Conservation (phyloP, 2,797 vertebrate genomes). For the Rhinella marina region DNA sequence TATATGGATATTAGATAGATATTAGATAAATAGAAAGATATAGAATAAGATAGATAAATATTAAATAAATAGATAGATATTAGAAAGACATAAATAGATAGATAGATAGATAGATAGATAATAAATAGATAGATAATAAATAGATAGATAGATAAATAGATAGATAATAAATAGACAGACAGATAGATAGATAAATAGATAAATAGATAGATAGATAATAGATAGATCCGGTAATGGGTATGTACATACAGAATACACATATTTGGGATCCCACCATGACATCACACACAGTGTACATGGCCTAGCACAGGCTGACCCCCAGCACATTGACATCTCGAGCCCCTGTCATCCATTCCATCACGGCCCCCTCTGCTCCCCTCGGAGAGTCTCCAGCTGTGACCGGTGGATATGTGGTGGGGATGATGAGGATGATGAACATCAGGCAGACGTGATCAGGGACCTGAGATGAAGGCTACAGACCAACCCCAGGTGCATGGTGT, state of each 20-base stretch:
- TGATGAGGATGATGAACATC: conserved; percentile 19
- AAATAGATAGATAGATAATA: background rate
- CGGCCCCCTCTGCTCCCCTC: conserved; percentile 12
- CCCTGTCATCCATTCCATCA: conserved; percentile 18
- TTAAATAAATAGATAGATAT: too few relatives aligned
- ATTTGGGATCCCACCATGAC: background rate
- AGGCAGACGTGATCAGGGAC: background rate
- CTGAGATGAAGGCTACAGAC: conserved; percentile 5
- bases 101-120: background rate
- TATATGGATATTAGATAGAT: background rate
- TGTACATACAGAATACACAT: background rate
- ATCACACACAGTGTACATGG: background rate
- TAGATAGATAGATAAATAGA: background rate
- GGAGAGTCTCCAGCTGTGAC: conserved; percentile 15
- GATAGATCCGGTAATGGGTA: background rate
- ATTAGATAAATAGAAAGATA: background rate
- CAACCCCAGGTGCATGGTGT: background rate
- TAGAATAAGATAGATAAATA: background rate
- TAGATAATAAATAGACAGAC: background rate
- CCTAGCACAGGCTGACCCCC: background rate
- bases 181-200: background rate
- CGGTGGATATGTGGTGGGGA: background rate
- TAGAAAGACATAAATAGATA: too few relatives aligned
- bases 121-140: too few relatives aligned
- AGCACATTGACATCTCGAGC: background rate